phyloP scores from a whole-genome alignment of 2,888 invertebrate species.

The Pecten maximus region DNA sequence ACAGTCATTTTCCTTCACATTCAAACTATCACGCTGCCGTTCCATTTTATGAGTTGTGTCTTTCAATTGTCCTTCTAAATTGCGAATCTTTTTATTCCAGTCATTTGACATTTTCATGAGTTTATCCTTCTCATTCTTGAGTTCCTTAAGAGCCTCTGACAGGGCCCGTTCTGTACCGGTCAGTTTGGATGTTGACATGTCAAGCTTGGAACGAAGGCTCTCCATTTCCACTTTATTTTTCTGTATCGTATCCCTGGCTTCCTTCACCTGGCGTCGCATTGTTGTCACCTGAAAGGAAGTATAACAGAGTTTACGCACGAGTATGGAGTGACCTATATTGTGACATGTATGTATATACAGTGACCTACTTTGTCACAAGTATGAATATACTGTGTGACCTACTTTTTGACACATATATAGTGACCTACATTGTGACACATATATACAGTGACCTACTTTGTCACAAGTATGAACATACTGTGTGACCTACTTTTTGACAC shows the following conservation, averaged over 20 bases:
- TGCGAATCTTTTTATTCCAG: slow-evolving; percentile 74
- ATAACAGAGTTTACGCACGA: neutral
- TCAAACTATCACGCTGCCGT: slow-evolving; percentile 68
- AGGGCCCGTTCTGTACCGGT: slow-evolving; percentile 78
- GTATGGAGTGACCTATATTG: no score
- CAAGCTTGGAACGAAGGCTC: slow-evolving; percentile 73
- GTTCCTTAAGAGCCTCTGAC: slow-evolving; percentile 75
- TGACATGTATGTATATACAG: no score
- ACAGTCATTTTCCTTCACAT: slow-evolving; percentile 74
- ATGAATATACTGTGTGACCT: no score
- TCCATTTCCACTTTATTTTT: slow-evolving; percentile 77
- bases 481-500: no score
- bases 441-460: no score
- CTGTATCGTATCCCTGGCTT: slow-evolving; percentile 73
- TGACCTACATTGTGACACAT: no score
- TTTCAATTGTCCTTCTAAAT: slow-evolving; percentile 72
- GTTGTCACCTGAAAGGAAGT: slow-evolving; percentile 65
- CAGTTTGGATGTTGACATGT: slow-evolving; percentile 76
- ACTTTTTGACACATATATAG: no score
- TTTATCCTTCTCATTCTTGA: slow-evolving; percentile 77
- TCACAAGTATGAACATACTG: no score
- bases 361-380: no score
- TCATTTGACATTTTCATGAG: slow-evolving; percentile 74
- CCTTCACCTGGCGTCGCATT: slow-evolving; percentile 77
- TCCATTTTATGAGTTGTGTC: slow-evolving; percentile 74